A percentile compares a stretch with the other conserved stretches of the same genome.
phyloP scores from a whole-genome alignment of 2,797 vertebrate genomes.

The Leucoraja ocellata region DNA sequence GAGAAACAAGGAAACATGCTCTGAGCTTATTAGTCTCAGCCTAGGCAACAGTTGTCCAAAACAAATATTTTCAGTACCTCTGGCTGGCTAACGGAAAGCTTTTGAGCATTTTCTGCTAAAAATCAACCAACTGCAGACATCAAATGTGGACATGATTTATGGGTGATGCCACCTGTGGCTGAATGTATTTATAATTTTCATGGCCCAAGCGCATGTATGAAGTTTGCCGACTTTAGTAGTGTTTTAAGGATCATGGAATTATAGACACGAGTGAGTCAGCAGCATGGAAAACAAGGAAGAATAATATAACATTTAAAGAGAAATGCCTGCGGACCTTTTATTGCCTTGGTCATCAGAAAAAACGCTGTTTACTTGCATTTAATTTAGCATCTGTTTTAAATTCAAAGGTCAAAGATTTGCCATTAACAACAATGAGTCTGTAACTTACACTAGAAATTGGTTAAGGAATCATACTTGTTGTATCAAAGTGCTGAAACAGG shows the following conservation, averaged over 20 bases:
- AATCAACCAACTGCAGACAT: background rate
- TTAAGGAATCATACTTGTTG: background rate
- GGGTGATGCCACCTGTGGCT: background rate
- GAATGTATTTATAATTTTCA: background rate
- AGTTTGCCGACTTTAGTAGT: background rate
- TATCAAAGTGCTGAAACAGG: no score
- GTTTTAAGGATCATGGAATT: background rate
- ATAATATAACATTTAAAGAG: background rate
- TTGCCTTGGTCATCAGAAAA: background rate
- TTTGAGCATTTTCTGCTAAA: background rate
- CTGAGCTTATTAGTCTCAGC: background rate
- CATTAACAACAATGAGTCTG: background rate
- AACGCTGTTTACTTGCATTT: background rate
- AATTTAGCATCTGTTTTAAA: background rate
- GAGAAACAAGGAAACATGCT: background rate
- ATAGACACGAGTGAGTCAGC: background rate
- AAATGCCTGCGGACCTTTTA: background rate
- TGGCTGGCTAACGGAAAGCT: background rate
- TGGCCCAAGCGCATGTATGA: background rate
- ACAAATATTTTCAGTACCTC: background rate
- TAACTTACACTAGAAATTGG: background rate
- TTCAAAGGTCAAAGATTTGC: background rate
- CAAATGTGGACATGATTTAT: background rate
- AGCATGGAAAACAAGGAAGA: background rate
- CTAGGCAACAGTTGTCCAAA: background rate